Evolutionary conservation across 2,888 invertebrate genomes (phyloP), one percentile per base, ranked within the genome.

Genomic region (Hipparchia sbordonii): DNA sequence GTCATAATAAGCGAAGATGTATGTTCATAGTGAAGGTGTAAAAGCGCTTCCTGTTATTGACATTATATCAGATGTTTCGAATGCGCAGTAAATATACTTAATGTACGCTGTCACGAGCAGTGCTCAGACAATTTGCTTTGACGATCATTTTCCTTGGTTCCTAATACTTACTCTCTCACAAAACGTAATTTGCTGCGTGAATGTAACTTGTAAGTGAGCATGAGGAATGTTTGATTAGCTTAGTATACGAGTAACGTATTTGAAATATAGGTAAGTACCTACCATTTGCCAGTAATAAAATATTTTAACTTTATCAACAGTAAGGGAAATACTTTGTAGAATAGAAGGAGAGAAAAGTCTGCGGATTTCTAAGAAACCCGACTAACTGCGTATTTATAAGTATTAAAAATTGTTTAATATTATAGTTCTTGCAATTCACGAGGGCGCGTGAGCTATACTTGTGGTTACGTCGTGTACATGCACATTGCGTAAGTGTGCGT

Each of bases 51-150:
- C 74, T 77, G 77, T 68, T 77, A 77, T 77, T 73, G 77, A 77
- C 77, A 75, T 77, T 77, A 77, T 77, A 73, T 77, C 77, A 71
- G 75, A 69, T 77, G 74, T 77, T 74, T 74, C 77, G 75, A 77
- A 77, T 75, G 75, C 52, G 71, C 66, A 73, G 75, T 78, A 76
- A 77, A 77, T 78, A 78, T 78, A 63, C 72, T 74, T 78, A 76
- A 77, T 76, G 76, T 72, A 60, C 67, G 74, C 76, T 77, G 77
- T 77, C 77, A 77, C 68, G 63, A 72, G 68, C 77, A 77, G 70
- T 62, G 72, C 73, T 76, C 71, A 74, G 76, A 75, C 72, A 72
- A 75, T 75, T 75, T 72, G 74, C 76, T 74, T 75, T 74, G 71
- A 74, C 75, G 71, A 74, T 76, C 74, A 76, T 75, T 77, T 76